Conservation (phyloP, 2,113 vertebrate species). For the Ranitomeya variabilis region DNA sequence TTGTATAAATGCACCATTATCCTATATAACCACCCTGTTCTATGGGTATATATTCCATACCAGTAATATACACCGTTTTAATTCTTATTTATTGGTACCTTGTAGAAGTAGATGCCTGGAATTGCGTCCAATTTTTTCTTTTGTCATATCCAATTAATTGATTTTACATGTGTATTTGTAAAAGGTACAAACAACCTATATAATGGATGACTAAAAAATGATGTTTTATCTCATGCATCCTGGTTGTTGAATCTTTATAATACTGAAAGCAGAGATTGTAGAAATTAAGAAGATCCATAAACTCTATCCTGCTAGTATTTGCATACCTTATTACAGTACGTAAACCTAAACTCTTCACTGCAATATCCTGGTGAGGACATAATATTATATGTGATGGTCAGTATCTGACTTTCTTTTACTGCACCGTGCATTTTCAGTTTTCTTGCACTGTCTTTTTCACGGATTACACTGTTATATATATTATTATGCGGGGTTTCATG, state of each 20-base stretch:
- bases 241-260: background rate
- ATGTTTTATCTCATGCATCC: background rate
- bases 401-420: background rate
- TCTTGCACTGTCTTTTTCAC: background rate
- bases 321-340: background rate
- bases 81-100: too few relatives aligned
- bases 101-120: too few relatives aligned
- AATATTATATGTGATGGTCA: background rate
- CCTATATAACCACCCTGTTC: too few relatives aligned
- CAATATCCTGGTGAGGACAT: background rate
- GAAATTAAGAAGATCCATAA: background rate
- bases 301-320: too few relatives aligned
- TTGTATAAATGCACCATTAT: too few relatives aligned
- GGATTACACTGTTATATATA: background rate
- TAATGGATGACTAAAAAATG: background rate
- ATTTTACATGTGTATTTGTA: background rate
- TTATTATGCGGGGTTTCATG: background rate
- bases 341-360: background rate
- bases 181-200: background rate
- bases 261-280: background rate
- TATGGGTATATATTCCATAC: too few relatives aligned
- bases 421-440: background rate
- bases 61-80: too few relatives aligned
- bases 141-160: background rate
- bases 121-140: too few relatives aligned